phyloP scores from a whole-genome alignment of 1,140 invertebrate genomes.

The Cherax quadricarinatus region DNA sequence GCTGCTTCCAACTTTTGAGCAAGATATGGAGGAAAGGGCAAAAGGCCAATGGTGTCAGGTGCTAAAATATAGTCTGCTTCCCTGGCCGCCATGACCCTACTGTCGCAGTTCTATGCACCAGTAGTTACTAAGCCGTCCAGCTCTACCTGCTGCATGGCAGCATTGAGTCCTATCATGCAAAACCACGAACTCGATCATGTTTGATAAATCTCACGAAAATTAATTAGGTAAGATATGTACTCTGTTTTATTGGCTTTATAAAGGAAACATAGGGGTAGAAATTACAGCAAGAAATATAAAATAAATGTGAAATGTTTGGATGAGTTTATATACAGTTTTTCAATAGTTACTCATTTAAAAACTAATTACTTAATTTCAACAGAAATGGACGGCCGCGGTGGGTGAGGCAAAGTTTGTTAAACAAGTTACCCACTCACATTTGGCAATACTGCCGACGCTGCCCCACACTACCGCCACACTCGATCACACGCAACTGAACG shows the following conservation, averaged over 20 bases:
- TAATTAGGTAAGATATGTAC: not conserved
- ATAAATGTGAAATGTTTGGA: not conserved
- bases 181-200: not conserved
- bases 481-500: slow-evolving; percentile 60
- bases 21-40: not conserved
- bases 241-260: not conserved
- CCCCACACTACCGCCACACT: slow-evolving; percentile 65
- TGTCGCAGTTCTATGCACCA: slow-evolving; percentile 54
- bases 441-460: slow-evolving; percentile 38
- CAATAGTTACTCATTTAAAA: too few species aligned
- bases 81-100: slow-evolving; percentile 42
- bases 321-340: too few species aligned
- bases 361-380: not conserved
- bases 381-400: slow-evolving; percentile 59
- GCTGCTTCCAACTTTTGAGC: not conserved
- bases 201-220: not conserved
- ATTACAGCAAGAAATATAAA: not conserved
- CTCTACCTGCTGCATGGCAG: slow-evolving; percentile 28
- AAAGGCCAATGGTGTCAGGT: slow-evolving; percentile 17
- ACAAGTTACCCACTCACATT: slow-evolving; percentile 30
- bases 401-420: slow-evolving; percentile 51
- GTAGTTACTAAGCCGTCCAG: slow-evolving; percentile 43
- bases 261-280: not conserved
- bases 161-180: not conserved
- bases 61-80: not conserved